A percentile compares a stretch with the other conserved stretches of the same genome.
phyloP scores from a whole-genome alignment of 1,140 invertebrate species.

The Lucilia sericata region DNA sequence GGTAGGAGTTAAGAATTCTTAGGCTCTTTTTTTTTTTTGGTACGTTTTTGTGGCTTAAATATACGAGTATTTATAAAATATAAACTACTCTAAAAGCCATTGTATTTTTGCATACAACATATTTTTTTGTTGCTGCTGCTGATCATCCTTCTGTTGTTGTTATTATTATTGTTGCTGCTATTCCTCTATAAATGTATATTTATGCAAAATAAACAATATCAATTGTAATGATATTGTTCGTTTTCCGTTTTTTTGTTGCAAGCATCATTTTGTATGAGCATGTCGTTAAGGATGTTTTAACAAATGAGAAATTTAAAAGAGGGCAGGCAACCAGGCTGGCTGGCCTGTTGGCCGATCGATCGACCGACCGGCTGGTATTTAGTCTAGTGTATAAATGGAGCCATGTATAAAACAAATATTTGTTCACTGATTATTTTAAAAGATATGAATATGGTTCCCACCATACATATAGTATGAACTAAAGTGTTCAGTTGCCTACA shows the following conservation, averaged over 20 bases:
- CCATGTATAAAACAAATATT: constrained; percentile 14
- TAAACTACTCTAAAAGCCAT: constrained; percentile 39
- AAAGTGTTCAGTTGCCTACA: neutral
- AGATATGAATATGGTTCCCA: constrained; percentile 67
- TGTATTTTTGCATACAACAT: constrained; percentile 35
- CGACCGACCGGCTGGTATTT: neutral
- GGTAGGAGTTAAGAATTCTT: neutral
- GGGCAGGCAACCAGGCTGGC: neutral
- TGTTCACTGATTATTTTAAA: constrained; percentile 24
- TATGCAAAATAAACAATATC: constrained; percentile 67
- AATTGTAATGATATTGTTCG: constrained; percentile 66
- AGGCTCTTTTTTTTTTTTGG: neutral
- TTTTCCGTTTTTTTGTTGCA: neutral
- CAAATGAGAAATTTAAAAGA: constrained; percentile 40
- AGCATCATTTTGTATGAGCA: constrained; percentile 51
- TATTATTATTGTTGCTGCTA: neutral
- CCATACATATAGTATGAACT: constrained; percentile 22
- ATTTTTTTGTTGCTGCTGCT: neutral
- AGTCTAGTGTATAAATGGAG: neutral
- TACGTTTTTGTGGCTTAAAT: neutral
- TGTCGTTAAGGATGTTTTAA: constrained; percentile 63
- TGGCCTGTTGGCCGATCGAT: neutral
- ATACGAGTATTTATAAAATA: constrained; percentile 34
- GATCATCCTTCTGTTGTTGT: neutral
- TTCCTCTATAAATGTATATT: constrained; percentile 51